phyloP scores from a whole-genome alignment of 1,140 invertebrate genomes.

The Ceratina calcarata region DNA sequence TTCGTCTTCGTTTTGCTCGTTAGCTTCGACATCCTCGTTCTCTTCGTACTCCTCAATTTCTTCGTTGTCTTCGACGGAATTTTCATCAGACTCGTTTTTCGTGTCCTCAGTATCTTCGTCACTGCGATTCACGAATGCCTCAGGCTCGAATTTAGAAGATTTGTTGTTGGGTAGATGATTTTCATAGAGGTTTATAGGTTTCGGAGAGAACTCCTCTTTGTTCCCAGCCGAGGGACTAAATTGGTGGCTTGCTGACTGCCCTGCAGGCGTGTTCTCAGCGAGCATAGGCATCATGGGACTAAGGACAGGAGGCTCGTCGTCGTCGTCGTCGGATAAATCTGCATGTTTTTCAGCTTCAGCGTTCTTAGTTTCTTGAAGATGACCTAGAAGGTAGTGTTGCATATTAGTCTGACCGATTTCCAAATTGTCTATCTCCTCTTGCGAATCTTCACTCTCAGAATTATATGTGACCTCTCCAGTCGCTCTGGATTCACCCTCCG shows the following conservation, averaged over 20 bases:
- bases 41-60: background rate
- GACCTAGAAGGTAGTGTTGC: slow-evolving; percentile 19
- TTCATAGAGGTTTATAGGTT: slow-evolving; percentile 34
- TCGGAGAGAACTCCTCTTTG: slow-evolving; percentile 16
- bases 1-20: background rate
- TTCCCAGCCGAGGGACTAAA: slow-evolving; percentile 67
- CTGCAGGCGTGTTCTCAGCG: slow-evolving; percentile 49
- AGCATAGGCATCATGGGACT: slow-evolving; percentile 75
- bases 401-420: slow-evolving; percentile 59
- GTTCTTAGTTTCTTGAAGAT: background rate
- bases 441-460: slow-evolving; percentile 63
- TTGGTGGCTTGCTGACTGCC: slow-evolving; percentile 65
- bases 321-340: slow-evolving; percentile 56
- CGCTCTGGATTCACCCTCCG: slow-evolving; percentile 49
- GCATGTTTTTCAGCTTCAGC: slow-evolving; percentile 24
- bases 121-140: slow-evolving; percentile 10
- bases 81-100: slow-evolving; percentile 31
- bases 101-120: slow-evolving; percentile 28
- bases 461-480: slow-evolving; percentile 54
- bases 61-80: slow-evolving; percentile 23
- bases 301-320: slow-evolving; percentile 76
- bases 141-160: background rate
- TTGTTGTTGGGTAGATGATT: background rate
- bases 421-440: slow-evolving; percentile 69
- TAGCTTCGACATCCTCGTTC: background rate